Percentiles rank a stretch among this genome's conserved stretches.
phyloP scores from a whole-genome alignment of 2,113 vertebrate genomes.

The Opisthocomus hoazin region DNA sequence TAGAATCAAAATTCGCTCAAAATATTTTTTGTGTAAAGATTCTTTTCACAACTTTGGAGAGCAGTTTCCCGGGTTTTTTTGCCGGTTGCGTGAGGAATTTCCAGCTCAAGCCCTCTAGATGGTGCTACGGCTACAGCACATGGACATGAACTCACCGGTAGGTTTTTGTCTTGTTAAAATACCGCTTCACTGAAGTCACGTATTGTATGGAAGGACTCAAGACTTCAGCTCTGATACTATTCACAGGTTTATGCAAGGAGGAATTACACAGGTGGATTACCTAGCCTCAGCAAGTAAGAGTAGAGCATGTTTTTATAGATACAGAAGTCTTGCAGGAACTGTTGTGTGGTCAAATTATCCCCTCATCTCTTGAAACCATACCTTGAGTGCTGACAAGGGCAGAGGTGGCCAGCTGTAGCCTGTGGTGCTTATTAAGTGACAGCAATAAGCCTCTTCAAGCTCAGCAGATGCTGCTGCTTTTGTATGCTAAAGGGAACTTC shows the following conservation, averaged over 20 bases:
- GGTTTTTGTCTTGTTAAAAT: slow-evolving; percentile 1
- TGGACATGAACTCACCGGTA: fast-evolving
- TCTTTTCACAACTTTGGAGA: neutral
- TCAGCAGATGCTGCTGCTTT: slow-evolving; percentile 47
- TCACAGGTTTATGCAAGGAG: neutral
- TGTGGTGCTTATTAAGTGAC: neutral
- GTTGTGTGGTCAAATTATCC: neutral
- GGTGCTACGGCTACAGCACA: slow-evolving; percentile 63
- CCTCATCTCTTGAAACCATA: neutral
- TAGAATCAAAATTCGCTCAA: neutral
- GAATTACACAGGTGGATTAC: neutral
- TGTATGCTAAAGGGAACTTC: slow-evolving; percentile 51
- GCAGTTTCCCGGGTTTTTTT: neutral
- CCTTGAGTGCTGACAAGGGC: neutral
- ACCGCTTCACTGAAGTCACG: neutral
- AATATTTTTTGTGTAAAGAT: neutral
- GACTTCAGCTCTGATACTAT: neutral
- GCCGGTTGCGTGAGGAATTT: neutral
- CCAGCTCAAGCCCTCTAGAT: slow-evolving; percentile 65
- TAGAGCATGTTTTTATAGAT: neutral
- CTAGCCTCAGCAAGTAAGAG: neutral
- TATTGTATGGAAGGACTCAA: neutral
- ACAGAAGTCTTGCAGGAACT: neutral
- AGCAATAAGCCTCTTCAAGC: slow-evolving; percentile 32
- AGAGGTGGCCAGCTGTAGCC: slow-evolving; percentile 1